Percentiles rank a stretch among this genome's conserved stretches.
Evolutionary conservation across 1,140 invertebrate genomes (phyloP).

Genomic region (Trissolcus basalis): DNA sequence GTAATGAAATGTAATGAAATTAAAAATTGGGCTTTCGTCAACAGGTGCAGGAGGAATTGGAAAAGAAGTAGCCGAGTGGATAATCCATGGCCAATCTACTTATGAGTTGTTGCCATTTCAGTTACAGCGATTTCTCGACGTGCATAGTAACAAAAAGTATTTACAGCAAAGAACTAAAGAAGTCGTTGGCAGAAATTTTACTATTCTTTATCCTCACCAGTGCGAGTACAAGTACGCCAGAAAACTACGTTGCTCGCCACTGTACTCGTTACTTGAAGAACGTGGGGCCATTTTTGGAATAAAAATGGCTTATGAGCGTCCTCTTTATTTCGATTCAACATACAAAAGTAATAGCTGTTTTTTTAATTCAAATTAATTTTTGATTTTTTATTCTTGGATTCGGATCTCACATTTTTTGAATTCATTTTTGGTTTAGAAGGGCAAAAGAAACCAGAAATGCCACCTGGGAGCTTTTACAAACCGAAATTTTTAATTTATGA

Average conservation of each 20-base stretch:
- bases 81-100: constrained; percentile 82
- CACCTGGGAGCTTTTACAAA: constrained; percentile 81
- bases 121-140: constrained; percentile 86
- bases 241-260: constrained; percentile 85
- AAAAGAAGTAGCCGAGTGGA: constrained; percentile 84
- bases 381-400: not conserved
- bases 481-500: constrained; percentile 87
- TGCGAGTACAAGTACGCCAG: constrained; percentile 82
- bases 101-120: constrained; percentile 81
- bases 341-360: constrained; percentile 75
- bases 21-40: not conserved
- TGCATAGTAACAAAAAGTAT: constrained; percentile 88
- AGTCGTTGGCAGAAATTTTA: constrained; percentile 82
- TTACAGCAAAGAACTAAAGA: constrained; percentile 84
- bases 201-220: constrained; percentile 81
- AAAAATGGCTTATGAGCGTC: constrained; percentile 91
- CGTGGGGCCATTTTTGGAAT: constrained; percentile 88
- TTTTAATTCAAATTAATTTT: constrained; percentile 6
- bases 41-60: constrained; percentile 85
- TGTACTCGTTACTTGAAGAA: constrained; percentile 85
- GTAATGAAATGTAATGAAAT: no score
- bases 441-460: constrained; percentile 75
- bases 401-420: not conserved
- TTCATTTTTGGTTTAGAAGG: constrained; percentile 62
- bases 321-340: constrained; percentile 79